phyloP scores from a whole-genome alignment of 1,140 invertebrate genomes.

The Hermatobates lingyangjiaoensis region DNA sequence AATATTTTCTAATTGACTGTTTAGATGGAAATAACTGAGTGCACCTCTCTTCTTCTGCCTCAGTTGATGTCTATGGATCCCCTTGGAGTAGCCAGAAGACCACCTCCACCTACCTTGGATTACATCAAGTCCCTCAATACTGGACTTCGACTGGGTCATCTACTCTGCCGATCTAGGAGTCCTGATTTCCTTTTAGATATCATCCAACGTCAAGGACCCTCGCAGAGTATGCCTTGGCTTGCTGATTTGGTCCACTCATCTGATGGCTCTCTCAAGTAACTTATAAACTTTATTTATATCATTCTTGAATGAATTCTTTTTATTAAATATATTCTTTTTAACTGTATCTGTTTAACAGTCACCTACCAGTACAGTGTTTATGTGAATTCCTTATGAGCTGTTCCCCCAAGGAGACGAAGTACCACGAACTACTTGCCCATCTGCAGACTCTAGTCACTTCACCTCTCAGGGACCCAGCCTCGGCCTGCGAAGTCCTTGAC shows the following conservation, averaged over 20 bases:
- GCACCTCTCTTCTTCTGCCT: conserved; percentile 65
- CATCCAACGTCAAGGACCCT: conserved; percentile 68
- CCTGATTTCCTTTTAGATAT: conserved; percentile 87
- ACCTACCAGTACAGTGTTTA: conserved; percentile 84
- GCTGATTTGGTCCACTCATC: conserved; percentile 83
- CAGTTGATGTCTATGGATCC: conserved; percentile 72
- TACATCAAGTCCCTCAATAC: conserved; percentile 62
- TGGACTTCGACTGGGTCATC: conserved; percentile 64
- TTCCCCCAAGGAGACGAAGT: conserved; percentile 40
- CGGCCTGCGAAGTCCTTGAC: conserved; percentile 62
- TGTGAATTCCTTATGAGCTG: conserved; percentile 86
- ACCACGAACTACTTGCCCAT: conserved; percentile 59
- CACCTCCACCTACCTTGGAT: conserved; percentile 56
- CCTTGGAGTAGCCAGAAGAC: conserved; percentile 53
- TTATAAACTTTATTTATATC: conserved; percentile 11
- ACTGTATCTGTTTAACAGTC: conserved; percentile 28
- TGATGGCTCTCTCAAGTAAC: conserved; percentile 54
- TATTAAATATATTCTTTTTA: background rate
- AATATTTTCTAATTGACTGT: too few species aligned
- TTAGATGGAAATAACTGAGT: conserved; percentile 71
- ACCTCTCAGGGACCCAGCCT: conserved; percentile 34
- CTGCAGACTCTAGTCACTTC: conserved; percentile 44
- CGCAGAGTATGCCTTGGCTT: conserved; percentile 90
- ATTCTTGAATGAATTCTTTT: background rate
- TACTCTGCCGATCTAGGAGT: conserved; percentile 70